A percentile compares a stretch with the other conserved stretches of the same genome.
phyloP scores from a whole-genome alignment of 2,888 invertebrate species.

The Ophion obscuratus region DNA sequence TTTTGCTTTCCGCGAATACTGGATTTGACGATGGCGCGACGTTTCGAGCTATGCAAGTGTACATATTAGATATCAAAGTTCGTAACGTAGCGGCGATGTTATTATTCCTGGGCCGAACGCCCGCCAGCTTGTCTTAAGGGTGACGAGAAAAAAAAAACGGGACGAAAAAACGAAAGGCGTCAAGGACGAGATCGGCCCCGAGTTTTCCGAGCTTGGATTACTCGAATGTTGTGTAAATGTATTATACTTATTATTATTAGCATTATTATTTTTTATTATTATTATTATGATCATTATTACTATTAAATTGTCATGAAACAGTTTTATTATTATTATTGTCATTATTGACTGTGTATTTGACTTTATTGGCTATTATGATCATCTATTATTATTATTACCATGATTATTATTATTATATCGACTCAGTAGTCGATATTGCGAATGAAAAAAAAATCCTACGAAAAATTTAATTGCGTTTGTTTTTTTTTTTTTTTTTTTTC shows the following conservation, averaged over 20 bases:
- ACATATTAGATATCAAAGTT: constrained; percentile 64
- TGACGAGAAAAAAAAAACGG: constrained; percentile 22
- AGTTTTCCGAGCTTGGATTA: constrained; percentile 76
- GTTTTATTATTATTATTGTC: constrained; percentile 71
- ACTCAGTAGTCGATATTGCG: constrained; percentile 58
- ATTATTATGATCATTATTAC: constrained; percentile 71
- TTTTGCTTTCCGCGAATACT: constrained; percentile 20
- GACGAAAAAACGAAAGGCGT: not conserved
- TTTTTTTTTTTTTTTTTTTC: constrained; percentile 32
- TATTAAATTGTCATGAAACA: constrained; percentile 64
- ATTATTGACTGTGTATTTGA: constrained; percentile 72
- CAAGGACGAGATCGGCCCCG: constrained; percentile 65
- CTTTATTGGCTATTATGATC: constrained; percentile 70
- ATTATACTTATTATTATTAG: constrained; percentile 79
- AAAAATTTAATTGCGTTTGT: constrained; percentile 35
- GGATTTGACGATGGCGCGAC: constrained; percentile 31
- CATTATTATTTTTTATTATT: constrained; percentile 69
- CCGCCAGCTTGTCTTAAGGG: constrained; percentile 49
- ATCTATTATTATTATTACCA: constrained; percentile 62
- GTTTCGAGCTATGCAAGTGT: constrained; percentile 53
- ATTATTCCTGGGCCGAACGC: constrained; percentile 34
- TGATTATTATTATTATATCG: constrained; percentile 58
- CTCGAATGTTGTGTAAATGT: constrained; percentile 80
- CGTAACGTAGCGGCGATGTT: constrained; percentile 56
- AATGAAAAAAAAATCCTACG: constrained; percentile 53